A percentile compares a stretch with the other conserved stretches of the same genome.
These are phyloP conservation scores for Synergus itoensis DNA, from an alignment of 2,888 invertebrate genomes.

Conservation along the genomic window DNA sequence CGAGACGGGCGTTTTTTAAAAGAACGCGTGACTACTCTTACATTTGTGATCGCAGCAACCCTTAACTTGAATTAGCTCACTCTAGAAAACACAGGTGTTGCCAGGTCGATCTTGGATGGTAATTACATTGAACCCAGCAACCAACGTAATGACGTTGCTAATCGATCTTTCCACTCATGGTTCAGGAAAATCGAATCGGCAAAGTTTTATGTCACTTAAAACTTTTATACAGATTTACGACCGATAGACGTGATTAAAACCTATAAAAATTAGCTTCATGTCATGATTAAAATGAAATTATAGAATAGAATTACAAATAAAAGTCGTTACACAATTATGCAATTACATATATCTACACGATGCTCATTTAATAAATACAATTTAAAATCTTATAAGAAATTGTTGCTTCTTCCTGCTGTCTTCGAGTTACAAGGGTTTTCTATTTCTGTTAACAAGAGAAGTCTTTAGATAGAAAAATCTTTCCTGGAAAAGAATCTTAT, in stretches of 20 bases:
- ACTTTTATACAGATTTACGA: neutral
- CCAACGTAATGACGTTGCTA: neutral
- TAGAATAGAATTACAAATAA: neutral
- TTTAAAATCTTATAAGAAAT: neutral
- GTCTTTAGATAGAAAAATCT: neutral
- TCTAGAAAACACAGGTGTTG: conserved; percentile 38
- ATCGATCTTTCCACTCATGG: neutral
- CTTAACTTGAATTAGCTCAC: conserved; percentile 26
- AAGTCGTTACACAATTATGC: no score
- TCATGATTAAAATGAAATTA: neutral
- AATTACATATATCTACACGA: no score
- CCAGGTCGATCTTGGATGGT: conserved; percentile 12
- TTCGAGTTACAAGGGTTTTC: no score
- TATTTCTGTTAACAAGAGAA: neutral
- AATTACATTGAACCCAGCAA: conserved; percentile 21
- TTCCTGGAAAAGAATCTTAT: conserved; percentile 16
- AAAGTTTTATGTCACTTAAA: neutral
- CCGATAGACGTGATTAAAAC: neutral
- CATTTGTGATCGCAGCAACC: conserved; percentile 36
- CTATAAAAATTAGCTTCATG: neutral
- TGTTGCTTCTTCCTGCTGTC: neutral
- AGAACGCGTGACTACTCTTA: conserved; percentile 31
- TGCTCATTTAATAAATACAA: no score
- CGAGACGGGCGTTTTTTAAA: conserved; percentile 30
- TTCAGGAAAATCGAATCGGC: neutral